Conservation (phyloP, 2,113 vertebrate genomes). For the Myotis lucifugus region DNA sequence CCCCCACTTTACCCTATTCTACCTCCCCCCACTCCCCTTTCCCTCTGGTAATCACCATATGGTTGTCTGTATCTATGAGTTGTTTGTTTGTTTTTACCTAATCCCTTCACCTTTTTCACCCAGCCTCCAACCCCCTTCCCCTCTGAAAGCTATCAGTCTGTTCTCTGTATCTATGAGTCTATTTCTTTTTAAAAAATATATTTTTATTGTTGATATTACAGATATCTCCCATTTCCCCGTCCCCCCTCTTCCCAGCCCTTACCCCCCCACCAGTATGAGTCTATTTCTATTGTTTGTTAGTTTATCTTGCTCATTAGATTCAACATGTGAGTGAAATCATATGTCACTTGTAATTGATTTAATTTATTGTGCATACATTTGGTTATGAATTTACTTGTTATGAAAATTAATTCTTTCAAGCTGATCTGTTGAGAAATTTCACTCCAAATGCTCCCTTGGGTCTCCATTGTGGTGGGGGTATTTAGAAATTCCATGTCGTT, state of each 20-base stretch:
- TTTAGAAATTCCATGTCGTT: not conserved
- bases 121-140: not conserved
- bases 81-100: not conserved
- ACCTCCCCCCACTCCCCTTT: not conserved
- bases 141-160: not conserved
- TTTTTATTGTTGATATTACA: no score
- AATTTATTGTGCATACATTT: not conserved
- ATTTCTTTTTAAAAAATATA: not conserved
- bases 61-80: not conserved
- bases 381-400: conserved; percentile 4
- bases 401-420: conserved; percentile 7
- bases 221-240: no score
- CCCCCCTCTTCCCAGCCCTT: no score
- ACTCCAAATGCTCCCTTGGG: not conserved
- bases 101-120: not conserved
- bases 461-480: not conserved
- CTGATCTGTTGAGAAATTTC: not conserved
- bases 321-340: not conserved
- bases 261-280: not conserved
- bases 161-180: not conserved
- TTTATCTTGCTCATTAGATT: not conserved
- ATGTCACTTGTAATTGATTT: not conserved
- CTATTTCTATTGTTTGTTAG: not conserved
- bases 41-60: not conserved
- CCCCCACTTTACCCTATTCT: not conserved